Evolutionary conservation across 2,797 vertebrate genomes (phyloP).

Genomic region (Enteromius fasciolatus): DNA sequence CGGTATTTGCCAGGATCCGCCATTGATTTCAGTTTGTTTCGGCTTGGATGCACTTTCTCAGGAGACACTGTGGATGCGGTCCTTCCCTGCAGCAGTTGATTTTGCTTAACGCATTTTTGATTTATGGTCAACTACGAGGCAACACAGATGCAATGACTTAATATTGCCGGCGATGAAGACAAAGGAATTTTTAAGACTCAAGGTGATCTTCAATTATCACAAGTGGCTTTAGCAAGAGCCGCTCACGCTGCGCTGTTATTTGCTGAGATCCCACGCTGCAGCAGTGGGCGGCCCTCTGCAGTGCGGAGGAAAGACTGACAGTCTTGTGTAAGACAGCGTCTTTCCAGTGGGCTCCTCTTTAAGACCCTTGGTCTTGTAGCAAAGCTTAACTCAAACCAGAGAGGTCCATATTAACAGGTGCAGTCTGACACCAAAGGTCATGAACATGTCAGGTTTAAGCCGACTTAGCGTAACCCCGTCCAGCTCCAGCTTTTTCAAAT

Average conservation of each 20-base stretch:
- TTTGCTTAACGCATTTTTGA: conserved; percentile 29
- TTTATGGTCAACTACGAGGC: conserved; percentile 3
- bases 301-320: conserved; percentile 20
- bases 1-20: conserved; percentile 33
- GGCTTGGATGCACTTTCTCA: conserved; percentile 68
- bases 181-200: conserved; percentile 23
- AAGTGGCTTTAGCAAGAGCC: conserved; percentile 1
- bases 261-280: conserved; percentile 28
- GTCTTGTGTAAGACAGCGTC: not conserved
- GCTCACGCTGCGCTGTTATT: conserved; percentile 32
- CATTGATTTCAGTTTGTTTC: conserved; percentile 62
- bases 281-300: conserved; percentile 38
- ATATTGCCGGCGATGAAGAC: not conserved
- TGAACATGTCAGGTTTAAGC: conserved; percentile 22
- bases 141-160: not conserved
- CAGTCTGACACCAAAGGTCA: conserved; percentile 29
- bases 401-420: conserved; percentile 14
- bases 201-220: conserved; percentile 35
- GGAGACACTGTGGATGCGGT: conserved; percentile 44
- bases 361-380: conserved; percentile 19
- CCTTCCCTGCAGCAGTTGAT: conserved; percentile 4
- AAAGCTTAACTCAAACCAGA: conserved; percentile 2
- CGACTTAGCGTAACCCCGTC: not conserved
- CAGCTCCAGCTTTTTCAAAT: conserved; percentile 31
- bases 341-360: not conserved